Evolutionary conservation across 2,113 vertebrate genomes (phyloP).

Genomic region (Odontophorus gujanensis): DNA sequence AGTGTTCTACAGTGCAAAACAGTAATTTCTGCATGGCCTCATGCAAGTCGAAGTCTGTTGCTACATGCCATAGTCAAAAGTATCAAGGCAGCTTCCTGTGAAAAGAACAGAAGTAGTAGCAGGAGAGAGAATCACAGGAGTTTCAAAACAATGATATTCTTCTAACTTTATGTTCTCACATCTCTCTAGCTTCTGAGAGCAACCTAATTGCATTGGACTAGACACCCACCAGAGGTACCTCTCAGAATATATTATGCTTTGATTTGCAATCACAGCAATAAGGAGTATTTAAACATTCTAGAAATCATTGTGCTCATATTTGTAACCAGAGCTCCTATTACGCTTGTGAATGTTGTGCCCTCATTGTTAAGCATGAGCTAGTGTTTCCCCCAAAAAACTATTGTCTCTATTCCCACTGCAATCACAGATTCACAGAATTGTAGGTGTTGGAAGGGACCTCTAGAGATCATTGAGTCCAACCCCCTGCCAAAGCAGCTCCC

Average conservation of each 20-base stretch:
- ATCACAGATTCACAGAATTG: no score
- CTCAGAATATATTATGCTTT: accelerated
- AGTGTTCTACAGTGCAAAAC: neutral
- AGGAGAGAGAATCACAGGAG: accelerated
- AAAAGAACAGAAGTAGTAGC: neutral
- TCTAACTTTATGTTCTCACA: neutral
- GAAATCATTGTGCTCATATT: neutral
- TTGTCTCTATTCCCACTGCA: neutral
- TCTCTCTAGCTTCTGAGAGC: neutral
- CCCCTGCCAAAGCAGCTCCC: no score
- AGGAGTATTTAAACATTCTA: neutral
- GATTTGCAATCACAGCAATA: neutral
- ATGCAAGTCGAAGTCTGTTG: neutral
- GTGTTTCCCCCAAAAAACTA: neutral
- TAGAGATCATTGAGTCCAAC: no score
- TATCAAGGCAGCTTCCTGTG: neutral
- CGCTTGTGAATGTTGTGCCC: neutral
- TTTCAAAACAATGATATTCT: neutral
- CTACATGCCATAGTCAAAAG: neutral
- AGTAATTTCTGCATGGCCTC: accelerated
- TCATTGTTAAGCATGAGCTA: neutral
- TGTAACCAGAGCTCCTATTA: neutral
- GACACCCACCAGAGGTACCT: neutral
- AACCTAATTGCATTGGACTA: neutral
- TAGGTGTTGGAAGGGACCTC: no score